Conservation (phyloP, 1,140 invertebrate species). For the Neodiprion fabricii region DNA sequence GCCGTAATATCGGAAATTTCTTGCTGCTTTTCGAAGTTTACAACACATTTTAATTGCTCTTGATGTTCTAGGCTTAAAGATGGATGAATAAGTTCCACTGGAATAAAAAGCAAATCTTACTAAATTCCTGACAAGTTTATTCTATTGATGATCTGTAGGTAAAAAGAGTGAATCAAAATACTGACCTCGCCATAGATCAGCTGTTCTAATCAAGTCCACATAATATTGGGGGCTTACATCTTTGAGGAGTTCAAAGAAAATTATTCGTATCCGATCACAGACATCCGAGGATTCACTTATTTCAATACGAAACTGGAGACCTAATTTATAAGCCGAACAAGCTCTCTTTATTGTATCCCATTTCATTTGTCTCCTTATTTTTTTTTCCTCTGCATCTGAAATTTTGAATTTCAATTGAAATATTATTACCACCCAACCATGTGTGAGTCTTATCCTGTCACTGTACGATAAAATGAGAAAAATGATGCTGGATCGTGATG, state of each 20-base stretch:
- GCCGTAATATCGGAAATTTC: slow-evolving; percentile 33
- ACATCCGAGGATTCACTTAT: slow-evolving; percentile 33
- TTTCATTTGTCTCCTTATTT: slow-evolving; percentile 27
- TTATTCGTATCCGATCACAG: slow-evolving; percentile 34
- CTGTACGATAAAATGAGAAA: not conserved
- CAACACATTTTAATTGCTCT: slow-evolving; percentile 28
- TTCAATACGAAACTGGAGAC: slow-evolving; percentile 42
- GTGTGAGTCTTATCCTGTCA: too few relatives aligned
- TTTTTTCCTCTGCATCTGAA: slow-evolving; percentile 37
- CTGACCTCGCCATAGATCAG: slow-evolving; percentile 47
- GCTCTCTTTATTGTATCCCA: slow-evolving; percentile 48
- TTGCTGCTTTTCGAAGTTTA: slow-evolving; percentile 32
- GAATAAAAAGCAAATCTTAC: slow-evolving; percentile 28
- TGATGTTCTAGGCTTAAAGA: slow-evolving; percentile 36
- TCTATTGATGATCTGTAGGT: not conserved
- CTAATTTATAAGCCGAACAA: slow-evolving; percentile 41
- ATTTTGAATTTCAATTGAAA: not conserved
- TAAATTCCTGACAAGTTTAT: slow-evolving; percentile 15
- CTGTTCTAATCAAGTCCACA: slow-evolving; percentile 30
- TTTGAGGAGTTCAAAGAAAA: slow-evolving; percentile 42
- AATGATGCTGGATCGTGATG: not conserved
- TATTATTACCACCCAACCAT: not conserved
- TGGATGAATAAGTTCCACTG: slow-evolving; percentile 47
- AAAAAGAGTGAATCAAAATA: not conserved
- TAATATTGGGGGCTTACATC: slow-evolving; percentile 42